phyloP scores from a whole-genome alignment of 2,113 vertebrate species.

The Oxyruncus cristatus region DNA sequence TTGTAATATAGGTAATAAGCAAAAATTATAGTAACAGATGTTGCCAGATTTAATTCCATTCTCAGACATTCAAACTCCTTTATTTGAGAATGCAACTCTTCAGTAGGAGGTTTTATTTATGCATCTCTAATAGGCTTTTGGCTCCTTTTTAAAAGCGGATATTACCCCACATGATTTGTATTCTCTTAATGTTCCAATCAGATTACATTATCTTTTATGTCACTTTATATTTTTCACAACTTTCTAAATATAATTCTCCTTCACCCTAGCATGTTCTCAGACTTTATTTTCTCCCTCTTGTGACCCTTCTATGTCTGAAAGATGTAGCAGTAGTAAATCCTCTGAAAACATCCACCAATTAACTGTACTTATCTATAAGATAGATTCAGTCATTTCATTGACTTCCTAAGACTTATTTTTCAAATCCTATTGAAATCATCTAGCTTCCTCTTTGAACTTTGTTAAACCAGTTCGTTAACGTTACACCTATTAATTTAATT shows the following conservation, averaged over 20 bases:
- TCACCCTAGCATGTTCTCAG: neutral
- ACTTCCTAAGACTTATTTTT: neutral
- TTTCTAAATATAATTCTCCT: neutral
- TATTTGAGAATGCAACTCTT: neutral
- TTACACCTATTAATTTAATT: neutral
- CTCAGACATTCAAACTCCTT: neutral
- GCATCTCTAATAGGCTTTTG: neutral
- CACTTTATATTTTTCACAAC: neutral
- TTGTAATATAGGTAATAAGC: neutral
- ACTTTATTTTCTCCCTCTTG: neutral
- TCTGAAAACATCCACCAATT: conserved; percentile 14
- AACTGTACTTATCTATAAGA: neutral
- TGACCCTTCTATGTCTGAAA: neutral
- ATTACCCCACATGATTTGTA: neutral
- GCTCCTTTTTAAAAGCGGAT: neutral
- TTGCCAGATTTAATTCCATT: neutral
- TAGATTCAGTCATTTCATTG: neutral
- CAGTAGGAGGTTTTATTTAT: neutral
- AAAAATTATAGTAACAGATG: conserved; percentile 4
- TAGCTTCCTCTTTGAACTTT: neutral
- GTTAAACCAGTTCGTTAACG: neutral
- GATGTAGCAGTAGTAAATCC: neutral
- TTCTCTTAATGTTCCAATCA: neutral
- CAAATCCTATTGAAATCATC: neutral
- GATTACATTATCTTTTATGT: neutral